Evolutionary conservation across 1,140 invertebrate genomes (phyloP).

Genomic region (Drosophila kohkoa): DNA sequence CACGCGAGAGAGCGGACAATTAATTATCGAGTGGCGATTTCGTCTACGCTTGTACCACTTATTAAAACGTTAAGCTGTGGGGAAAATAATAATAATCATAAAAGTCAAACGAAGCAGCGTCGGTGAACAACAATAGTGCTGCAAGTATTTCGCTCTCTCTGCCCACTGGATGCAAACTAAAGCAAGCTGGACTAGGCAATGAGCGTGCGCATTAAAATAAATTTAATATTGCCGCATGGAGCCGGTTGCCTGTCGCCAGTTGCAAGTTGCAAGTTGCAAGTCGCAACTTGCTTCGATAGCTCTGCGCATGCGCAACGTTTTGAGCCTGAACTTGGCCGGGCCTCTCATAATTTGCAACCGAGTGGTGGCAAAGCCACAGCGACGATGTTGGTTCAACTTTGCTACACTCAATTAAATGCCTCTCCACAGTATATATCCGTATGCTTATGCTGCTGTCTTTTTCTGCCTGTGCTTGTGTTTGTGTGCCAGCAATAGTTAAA

Average conservation of each 20-base stretch:
- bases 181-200: conserved; percentile 22
- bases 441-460: conserved; percentile 8
- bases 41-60: conserved; percentile 10
- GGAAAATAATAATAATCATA: conserved; percentile 44
- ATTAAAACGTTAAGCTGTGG: conserved; percentile 33
- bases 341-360: conserved; percentile 74
- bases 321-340: conserved; percentile 76
- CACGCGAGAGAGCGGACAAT: background rate
- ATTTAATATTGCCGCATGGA: conserved; percentile 73
- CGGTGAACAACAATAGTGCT: conserved; percentile 32
- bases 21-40: background rate
- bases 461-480: conserved; percentile 29
- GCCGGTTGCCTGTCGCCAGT: conserved; percentile 49
- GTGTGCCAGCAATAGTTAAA: conserved; percentile 78
- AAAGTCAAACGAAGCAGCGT: conserved; percentile 20
- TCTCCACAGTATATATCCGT: conserved; percentile 13
- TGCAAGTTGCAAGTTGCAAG: conserved; percentile 10
- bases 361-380: conserved; percentile 22
- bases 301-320: conserved; percentile 48
- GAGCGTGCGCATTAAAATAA: conserved; percentile 74
- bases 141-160: background rate
- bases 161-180: conserved; percentile 45
- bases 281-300: background rate
- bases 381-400: conserved; percentile 63
- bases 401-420: conserved; percentile 73